Evolutionary conservation across 2,113 vertebrate species (phyloP), one percentile per base, ranked within the genome.

Genomic region (Eira barbara): DNA sequence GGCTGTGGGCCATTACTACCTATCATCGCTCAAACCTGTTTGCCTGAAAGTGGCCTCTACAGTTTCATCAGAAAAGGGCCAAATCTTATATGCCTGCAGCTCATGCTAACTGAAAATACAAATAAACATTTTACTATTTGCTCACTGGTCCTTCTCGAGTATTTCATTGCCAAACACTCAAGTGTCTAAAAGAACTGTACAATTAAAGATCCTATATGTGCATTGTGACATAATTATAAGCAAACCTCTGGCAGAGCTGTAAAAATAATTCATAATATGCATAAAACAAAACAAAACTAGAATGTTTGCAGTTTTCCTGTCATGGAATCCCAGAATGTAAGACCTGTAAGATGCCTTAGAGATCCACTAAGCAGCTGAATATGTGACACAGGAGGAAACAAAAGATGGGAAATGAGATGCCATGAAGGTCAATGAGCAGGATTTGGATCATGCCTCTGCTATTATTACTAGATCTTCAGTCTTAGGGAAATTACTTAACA

Each of bases 61-160:
- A 11, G 36, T 55, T 83, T 96, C 39, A 82, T 74, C n/a, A 95
- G 71, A 89, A 82, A 95, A 92, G 25, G 42, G 3, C 14, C 65
- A 82, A 55, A 59, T 73, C 57, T 39, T 83, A 21, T 3, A 65
- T 25, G 21, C 13, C 15, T 73, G 1, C 5, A 91, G 23, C 31
- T 91, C 14, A 15, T 55, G 20, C 36, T 89, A 92, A 92, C n/a
- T 79, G 42, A 85, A 98, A 93, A 95, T 27, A 52, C 25, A 91
- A 89, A 91, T 59, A 82, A 73, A 15, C 55, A 86, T 81, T 69
- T 96, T 39, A 92, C 25, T 96, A 59, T 89, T 52, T 89, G 5
- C 52, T 94, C 49, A 84, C n/a, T 87, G 61, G 36, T 13, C 27
- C 23, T 93, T 11, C 34, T 91, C 65, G 82, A 63, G 27, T 67